Percentiles rank a stretch among this genome's conserved stretches.
phyloP scores from a whole-genome alignment of 2,113 vertebrate genomes.

The Echinops telfairi region DNA sequence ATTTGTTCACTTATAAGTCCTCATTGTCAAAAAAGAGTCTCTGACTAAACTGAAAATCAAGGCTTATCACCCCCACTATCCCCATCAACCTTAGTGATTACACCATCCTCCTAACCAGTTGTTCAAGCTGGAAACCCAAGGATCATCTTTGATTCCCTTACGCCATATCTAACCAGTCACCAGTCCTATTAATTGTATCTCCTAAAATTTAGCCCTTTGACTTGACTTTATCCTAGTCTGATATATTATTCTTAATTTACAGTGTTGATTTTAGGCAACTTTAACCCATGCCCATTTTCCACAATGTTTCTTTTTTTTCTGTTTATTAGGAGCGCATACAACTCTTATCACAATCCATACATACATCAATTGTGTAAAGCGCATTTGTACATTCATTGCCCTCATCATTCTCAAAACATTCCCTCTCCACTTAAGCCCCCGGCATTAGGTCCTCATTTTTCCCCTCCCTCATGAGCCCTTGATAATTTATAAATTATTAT shows the following conservation, averaged over 20 bases:
- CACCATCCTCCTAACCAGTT: not conserved
- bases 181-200: not conserved
- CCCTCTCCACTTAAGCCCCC: no score
- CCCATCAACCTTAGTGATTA: not conserved
- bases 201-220: constrained; percentile 12
- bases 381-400: no score
- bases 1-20: not conserved
- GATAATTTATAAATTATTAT: no score
- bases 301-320: not conserved
- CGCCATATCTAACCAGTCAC: not conserved
- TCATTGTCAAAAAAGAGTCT: not conserved
- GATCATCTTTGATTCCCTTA: not conserved
- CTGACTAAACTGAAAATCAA: not conserved
- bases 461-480: no score
- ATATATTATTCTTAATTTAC: not conserved
- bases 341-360: no score
- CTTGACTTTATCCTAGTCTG: not conserved
- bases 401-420: no score
- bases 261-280: not conserved
- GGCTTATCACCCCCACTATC: accelerated
- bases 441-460: no score
- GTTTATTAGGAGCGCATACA: no score
- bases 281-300: not conserved
- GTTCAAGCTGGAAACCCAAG: not conserved
- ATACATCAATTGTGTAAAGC: no score